phyloP scores from a whole-genome alignment of 2,888 invertebrate genomes.

The Aethes cnicana region DNA sequence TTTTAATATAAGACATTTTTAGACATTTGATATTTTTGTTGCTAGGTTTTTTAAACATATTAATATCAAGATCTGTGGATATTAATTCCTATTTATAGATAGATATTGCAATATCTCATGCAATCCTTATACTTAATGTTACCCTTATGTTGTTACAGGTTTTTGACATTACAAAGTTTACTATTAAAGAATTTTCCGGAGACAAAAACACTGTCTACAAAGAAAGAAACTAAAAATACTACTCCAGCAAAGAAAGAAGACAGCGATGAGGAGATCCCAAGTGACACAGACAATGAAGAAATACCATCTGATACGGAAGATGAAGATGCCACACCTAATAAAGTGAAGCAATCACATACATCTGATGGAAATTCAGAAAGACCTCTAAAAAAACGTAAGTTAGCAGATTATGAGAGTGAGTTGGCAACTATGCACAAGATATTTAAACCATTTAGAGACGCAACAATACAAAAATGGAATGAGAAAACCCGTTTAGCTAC shows the following conservation, averaged over 20 bases:
- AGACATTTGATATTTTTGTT: too few species aligned
- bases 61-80: too few species aligned
- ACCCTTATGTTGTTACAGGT: constrained; percentile 62
- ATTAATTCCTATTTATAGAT: too few species aligned
- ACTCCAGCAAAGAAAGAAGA: constrained; percentile 55
- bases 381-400: constrained; percentile 74
- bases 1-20: too few species aligned
- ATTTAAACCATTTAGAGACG: constrained; percentile 87
- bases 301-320: constrained; percentile 84
- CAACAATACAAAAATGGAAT: constrained; percentile 96
- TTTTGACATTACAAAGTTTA: constrained; percentile 64
- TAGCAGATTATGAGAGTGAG: constrained; percentile 82
- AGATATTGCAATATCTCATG: too few species aligned
- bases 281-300: constrained; percentile 84
- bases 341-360: constrained; percentile 40
- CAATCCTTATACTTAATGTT: too few species aligned
- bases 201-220: constrained; percentile 80
- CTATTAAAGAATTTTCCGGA: constrained; percentile 86
- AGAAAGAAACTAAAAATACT: constrained; percentile 43
- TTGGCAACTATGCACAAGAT: constrained; percentile 81
- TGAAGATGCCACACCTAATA: constrained; percentile 54
- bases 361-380: constrained; percentile 37
- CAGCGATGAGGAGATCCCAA: constrained; percentile 70
- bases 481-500: constrained; percentile 92
- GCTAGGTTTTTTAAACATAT: too few species aligned